Evolutionary conservation across 2,113 vertebrate species (phyloP), one percentile per base, ranked within the genome.

Genomic region (Agapornis roseicollis): DNA sequence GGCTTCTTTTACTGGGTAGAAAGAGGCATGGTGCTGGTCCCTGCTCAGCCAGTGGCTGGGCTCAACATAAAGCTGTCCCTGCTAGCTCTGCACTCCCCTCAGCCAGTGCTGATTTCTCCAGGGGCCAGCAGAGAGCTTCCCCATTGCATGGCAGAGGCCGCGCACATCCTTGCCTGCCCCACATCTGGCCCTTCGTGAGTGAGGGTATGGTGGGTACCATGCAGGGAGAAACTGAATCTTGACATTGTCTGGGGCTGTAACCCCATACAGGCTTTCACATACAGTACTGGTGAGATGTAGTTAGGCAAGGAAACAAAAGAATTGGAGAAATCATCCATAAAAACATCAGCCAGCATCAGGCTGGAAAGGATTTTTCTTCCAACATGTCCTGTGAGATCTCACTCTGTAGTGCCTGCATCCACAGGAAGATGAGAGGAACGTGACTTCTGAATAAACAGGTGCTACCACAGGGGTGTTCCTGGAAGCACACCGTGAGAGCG

Each of bases 361-460:
- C 18, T 14, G 50, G 33, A 52, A 80, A 82, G 41, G 65, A 63
- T 79, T 93, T 96, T 85, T 29, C 35, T 74, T 53, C 68, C 0
- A 0, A 63, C 3, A 11, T 0, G 1, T 88, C 79, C 82, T 80
- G 10, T 70, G 76, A 85, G 89, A 91, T 46, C 58, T 64, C 58
- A 61, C 27, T 76, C 58, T 37, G 5, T 24, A 47, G 39, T 78
- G n/a, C 88, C 25, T 91, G n/a, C 20, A 27, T 86, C 50, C 0
- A 1, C 80, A 89, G 83, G 65, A 92, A 79, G n/a, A 74, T 50
- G 88, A 93, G 80, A 73, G 65, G 71, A 96, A 68, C 14, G 19
- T 89, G 82, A 94, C 80, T 96, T 22, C 56, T 72, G 80, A 61
- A 88, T 80, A 85, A 85, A 44, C 4, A 31, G 41, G 46, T 35